Conservation (phyloP, 2,113 vertebrate genomes). For the Chaetura pelagica region DNA sequence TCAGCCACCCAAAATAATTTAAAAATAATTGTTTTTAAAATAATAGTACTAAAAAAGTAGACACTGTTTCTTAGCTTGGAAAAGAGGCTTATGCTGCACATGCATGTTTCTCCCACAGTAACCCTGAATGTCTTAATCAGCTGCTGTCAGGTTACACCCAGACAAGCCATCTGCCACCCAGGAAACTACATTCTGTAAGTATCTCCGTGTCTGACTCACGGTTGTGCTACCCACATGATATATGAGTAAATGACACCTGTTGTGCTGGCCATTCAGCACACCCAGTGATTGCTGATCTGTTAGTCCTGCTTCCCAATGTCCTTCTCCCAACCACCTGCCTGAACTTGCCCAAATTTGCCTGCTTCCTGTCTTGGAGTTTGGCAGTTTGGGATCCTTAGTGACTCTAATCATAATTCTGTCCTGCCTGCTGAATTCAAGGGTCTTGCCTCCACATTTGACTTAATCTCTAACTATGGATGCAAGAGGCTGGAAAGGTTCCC, state of each 20-base stretch:
- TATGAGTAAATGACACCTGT: constrained; percentile 34
- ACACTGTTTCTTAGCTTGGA: not conserved
- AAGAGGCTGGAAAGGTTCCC: not conserved
- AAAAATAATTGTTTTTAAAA: not conserved
- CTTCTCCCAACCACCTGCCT: not conserved
- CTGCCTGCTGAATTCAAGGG: not conserved
- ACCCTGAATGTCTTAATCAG: constrained; percentile 8
- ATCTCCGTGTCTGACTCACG: constrained; percentile 14
- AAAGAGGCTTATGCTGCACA: not conserved
- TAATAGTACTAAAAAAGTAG: not conserved
- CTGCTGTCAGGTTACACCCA: constrained; percentile 34
- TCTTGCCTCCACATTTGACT: not conserved
- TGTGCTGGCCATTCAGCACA: not conserved
- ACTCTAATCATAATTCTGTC: not conserved
- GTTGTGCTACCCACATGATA: not conserved
- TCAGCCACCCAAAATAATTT: not conserved
- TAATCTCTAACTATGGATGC: not conserved
- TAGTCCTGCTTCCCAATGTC: not conserved
- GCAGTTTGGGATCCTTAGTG: not conserved
- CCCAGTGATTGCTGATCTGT: not conserved
- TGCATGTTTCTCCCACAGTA: not conserved
- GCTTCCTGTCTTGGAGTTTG: not conserved
- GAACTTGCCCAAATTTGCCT: not conserved
- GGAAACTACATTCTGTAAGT: not conserved
- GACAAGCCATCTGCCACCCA: not conserved